A percentile compares a stretch with the other conserved stretches of the same genome.
Conservation (phyloP, 2,113 vertebrate species). For the Orientallactaga bullata region DNA sequence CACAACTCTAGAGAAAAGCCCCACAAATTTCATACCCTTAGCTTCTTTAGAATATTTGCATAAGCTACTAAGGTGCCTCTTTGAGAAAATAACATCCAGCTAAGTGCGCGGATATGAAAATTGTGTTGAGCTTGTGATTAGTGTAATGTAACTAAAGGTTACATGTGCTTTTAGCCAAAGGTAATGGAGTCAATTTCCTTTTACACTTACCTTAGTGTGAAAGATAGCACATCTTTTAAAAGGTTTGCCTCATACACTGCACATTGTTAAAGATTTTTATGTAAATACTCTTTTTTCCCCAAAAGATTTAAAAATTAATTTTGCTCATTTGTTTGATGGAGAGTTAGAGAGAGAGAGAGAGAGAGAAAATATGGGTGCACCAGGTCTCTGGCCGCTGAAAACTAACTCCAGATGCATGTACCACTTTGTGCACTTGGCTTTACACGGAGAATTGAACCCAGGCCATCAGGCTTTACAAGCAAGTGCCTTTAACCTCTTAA, state of each 20-base stretch:
- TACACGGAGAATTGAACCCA: too few species aligned
- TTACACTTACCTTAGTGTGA: neutral
- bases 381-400: too few species aligned
- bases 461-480: too few species aligned
- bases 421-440: too few species aligned
- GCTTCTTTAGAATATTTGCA: neutral
- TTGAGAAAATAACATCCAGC: neutral
- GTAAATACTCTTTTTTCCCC: neutral
- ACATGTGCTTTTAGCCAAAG: neutral
- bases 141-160: neutral
- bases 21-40: neutral
- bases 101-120: neutral
- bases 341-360: too few species aligned
- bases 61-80: neutral
- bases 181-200: neutral
- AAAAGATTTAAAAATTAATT: too few species aligned
- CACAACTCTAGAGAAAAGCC: neutral
- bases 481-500: too few species aligned
- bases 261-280: neutral
- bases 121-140: neutral
- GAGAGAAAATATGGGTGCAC: too few species aligned
- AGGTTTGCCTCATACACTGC: neutral
- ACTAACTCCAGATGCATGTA: too few species aligned
- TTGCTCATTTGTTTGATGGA: too few species aligned
- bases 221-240: neutral